These are phyloP conservation scores for Neuroterus valhalla DNA, from an alignment of 1,140 invertebrate genomes.

Conservation along the genomic window DNA sequence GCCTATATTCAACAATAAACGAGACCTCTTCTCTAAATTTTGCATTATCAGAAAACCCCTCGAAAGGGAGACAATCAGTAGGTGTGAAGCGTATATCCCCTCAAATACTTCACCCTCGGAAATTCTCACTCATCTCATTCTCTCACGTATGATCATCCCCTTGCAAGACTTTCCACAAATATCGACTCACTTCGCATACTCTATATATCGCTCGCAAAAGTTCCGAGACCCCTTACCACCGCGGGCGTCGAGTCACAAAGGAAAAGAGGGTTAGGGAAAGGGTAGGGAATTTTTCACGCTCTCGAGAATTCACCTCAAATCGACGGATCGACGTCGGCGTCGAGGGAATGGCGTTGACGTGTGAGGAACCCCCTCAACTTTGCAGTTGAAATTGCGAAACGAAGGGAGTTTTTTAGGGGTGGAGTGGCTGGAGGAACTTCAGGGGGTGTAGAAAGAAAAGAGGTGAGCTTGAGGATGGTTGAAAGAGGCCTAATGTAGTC, in stretches of 20 bases:
- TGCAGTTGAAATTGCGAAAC: slow-evolving; percentile 12
- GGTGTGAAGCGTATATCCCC: slow-evolving; percentile 23
- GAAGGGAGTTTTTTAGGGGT: not conserved
- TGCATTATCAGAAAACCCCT: not conserved
- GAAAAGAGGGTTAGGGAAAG: not conserved
- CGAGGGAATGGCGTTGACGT: not conserved
- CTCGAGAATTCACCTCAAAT: slow-evolving; percentile 25
- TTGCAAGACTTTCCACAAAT: slow-evolving; percentile 18
- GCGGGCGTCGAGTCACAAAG: not conserved
- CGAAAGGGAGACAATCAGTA: not conserved
- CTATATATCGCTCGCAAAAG: slow-evolving; percentile 22
- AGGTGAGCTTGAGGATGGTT: slow-evolving; percentile 3
- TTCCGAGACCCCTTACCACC: slow-evolving; percentile 8
- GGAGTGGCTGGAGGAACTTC: not conserved
- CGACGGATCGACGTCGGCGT: not conserved
- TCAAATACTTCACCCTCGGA: slow-evolving; percentile 19
- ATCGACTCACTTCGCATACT: slow-evolving; percentile 8
- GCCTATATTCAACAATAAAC: too few species aligned
- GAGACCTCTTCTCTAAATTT: too few species aligned
- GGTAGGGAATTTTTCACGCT: slow-evolving; percentile 14
- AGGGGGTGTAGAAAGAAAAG: not conserved
- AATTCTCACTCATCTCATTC: slow-evolving; percentile 6
- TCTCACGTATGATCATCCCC: slow-evolving; percentile 8
- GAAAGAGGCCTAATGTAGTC: not conserved
- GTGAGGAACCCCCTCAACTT: not conserved